phyloP scores from a whole-genome alignment of 2,888 invertebrate genomes.

The Plagodis pulveraria region DNA sequence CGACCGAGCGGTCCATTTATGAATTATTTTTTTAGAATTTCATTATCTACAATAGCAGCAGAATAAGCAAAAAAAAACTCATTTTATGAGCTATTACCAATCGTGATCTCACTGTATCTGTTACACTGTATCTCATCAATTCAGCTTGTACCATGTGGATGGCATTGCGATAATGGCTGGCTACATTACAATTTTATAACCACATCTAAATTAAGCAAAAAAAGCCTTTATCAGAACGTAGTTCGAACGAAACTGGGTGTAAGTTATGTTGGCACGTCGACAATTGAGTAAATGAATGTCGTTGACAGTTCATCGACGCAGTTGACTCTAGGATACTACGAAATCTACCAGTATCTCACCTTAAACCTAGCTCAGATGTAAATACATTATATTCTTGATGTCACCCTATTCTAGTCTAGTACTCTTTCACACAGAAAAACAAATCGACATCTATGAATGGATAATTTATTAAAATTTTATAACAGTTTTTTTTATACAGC shows the following conservation, averaged over 20 bases:
- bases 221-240: constrained; percentile 11
- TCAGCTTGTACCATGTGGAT: constrained; percentile 6
- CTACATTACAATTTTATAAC: constrained; percentile 18
- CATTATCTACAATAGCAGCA: too few species aligned
- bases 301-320: constrained; percentile 35
- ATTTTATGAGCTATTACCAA: neutral
- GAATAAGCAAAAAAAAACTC: too few species aligned
- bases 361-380: neutral
- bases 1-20: too few species aligned
- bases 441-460: too few species aligned
- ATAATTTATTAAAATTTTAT: too few species aligned
- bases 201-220: neutral
- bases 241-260: constrained; percentile 3
- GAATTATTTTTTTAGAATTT: too few species aligned
- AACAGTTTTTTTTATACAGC: too few species aligned
- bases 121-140: neutral
- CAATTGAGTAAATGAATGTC: constrained; percentile 41
- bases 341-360: neutral
- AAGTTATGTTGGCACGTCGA: constrained; percentile 13
- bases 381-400: too few species aligned
- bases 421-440: too few species aligned
- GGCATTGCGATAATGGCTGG: constrained; percentile 19
- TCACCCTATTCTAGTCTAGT: too few species aligned
- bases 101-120: neutral
- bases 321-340: neutral